These are phyloP conservation scores for Pogoniulus pusillus DNA, from an alignment of 2,797 vertebrate genomes.

Conservation along the genomic window DNA sequence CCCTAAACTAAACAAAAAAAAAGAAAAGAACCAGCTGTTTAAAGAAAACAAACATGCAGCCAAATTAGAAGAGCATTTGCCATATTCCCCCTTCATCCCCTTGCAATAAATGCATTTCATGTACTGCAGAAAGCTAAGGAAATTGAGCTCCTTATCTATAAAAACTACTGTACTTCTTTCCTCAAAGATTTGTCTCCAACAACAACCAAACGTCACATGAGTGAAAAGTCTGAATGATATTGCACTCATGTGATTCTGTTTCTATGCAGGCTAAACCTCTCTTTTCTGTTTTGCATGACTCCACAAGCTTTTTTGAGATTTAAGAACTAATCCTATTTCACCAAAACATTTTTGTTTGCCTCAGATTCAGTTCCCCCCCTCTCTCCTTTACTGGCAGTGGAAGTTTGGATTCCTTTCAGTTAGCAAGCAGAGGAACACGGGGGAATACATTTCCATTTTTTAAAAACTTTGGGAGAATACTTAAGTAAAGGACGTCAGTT, in stretches of 20 bases:
- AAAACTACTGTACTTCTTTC: conserved; percentile 63
- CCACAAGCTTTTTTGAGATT: conserved; percentile 76
- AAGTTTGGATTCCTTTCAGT: conserved; percentile 17
- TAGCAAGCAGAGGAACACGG: neutral
- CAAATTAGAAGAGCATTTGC: neutral
- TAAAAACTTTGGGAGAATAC: neutral
- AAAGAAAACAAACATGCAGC: neutral
- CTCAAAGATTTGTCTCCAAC: conserved; percentile 69
- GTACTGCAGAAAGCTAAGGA: conserved; percentile 36
- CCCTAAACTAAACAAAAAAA: neutral
- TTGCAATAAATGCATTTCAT: conserved; percentile 25
- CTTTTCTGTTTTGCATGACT: conserved; percentile 70
- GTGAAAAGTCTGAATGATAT: conserved; percentile 64
- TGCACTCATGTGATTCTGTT: conserved; percentile 77
- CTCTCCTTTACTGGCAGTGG: neutral
- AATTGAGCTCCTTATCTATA: conserved; percentile 51
- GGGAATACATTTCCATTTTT: conserved; percentile 11
- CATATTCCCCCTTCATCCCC: neutral
- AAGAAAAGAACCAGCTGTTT: neutral
- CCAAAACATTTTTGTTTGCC: conserved; percentile 73
- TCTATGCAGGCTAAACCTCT: conserved; percentile 71
- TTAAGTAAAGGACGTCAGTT: neutral
- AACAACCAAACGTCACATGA: conserved; percentile 66
- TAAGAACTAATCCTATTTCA: conserved; percentile 81
- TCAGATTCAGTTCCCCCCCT: conserved; percentile 13